Conservation (phyloP, 2,888 invertebrate species). For the Xylota segnis region DNA sequence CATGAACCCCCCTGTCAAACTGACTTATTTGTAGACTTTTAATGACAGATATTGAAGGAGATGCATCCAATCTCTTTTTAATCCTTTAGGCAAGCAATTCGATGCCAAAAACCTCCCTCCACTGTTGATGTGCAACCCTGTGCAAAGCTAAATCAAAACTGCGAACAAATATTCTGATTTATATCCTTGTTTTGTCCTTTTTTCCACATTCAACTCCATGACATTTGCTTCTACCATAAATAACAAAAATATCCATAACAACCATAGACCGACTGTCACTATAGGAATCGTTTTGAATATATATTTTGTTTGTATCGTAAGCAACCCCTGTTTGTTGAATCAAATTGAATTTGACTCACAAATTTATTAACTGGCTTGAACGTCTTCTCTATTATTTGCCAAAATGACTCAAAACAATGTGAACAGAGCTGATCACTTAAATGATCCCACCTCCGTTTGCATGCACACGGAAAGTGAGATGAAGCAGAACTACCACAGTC, state of each 20-base stretch:
- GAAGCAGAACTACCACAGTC: constrained; percentile 69
- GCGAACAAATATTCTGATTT: too few species aligned
- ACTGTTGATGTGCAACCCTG: too few species aligned
- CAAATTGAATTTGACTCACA: not conserved
- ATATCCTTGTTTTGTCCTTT: too few species aligned
- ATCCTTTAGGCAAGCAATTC: too few species aligned
- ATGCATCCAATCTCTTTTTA: too few species aligned
- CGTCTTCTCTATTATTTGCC: not conserved
- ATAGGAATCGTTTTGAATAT: not conserved
- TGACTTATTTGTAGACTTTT: too few species aligned
- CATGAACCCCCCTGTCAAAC: too few species aligned
- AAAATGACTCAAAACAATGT: constrained; percentile 32
- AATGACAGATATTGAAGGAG: too few species aligned
- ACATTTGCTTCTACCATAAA: not conserved
- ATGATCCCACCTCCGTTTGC: not conserved
- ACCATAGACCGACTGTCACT: not conserved
- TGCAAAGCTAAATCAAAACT: too few species aligned
- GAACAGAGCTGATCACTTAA: constrained; percentile 8
- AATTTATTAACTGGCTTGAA: not conserved
- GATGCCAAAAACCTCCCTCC: too few species aligned
- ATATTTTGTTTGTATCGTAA: not conserved
- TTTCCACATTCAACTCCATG: too few species aligned
- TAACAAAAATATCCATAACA: not conserved
- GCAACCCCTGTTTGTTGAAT: not conserved
- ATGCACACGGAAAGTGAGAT: constrained; percentile 72